These are phyloP conservation scores for Tyrophagus putrescentiae DNA, from an alignment of 1,140 invertebrate genomes.

Conservation along the genomic window DNA sequence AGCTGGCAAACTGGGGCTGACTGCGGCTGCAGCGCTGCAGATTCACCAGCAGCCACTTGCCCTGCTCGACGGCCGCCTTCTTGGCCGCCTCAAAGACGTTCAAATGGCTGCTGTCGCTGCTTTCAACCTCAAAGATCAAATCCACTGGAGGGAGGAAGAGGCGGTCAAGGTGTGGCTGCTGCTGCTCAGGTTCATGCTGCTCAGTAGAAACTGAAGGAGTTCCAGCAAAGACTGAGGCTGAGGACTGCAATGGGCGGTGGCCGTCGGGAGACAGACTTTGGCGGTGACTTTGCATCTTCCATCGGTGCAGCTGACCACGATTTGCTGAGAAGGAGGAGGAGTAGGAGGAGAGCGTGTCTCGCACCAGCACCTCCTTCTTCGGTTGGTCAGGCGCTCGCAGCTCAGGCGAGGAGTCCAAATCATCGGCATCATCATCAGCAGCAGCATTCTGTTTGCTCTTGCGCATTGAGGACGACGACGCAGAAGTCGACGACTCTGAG, in stretches of 20 bases:
- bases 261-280: neutral
- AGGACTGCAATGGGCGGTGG: neutral
- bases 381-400: neutral
- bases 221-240: neutral
- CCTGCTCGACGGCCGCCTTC: neutral
- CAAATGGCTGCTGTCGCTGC: too few relatives aligned
- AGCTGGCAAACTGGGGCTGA: neutral
- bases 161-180: too few relatives aligned
- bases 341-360: too few relatives aligned
- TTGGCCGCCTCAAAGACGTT: neutral
- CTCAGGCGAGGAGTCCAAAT: too few relatives aligned
- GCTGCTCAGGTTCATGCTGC: too few relatives aligned
- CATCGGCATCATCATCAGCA: too few relatives aligned
- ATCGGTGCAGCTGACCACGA: neutral
- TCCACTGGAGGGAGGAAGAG: constrained; percentile 11
- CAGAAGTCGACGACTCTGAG: neutral
- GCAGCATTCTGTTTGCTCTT: neutral
- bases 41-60: neutral
- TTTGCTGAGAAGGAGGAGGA: neutral
- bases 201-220: neutral
- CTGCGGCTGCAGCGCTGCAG: neutral
- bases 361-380: neutral
- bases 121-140: constrained; percentile 10
- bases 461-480: neutral
- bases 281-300: too few relatives aligned